Base-by-base conservation (phyloP, 2,888 invertebrate genomes). In the Campoplex capitator region DNA sequence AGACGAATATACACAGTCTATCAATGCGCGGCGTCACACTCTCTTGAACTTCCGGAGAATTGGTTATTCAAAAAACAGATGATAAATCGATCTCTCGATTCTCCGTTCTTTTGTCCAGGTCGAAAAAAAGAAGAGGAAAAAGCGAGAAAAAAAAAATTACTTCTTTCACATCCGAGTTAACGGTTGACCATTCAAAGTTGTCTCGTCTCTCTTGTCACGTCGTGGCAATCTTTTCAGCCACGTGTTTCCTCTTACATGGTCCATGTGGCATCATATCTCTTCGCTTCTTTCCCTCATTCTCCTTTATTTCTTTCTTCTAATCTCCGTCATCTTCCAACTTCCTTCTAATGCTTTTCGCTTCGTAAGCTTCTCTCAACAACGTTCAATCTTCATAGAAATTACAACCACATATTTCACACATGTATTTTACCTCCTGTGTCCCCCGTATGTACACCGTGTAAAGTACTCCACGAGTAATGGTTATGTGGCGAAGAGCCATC, bases 351-450 rank as follows among this genome's bases (percentile, higher is more conserved):
- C 74, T 51, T 38, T 4, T 48, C 58, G 70, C 48, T 23, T 23
- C 23, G 23, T 42, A 23, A 56, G 67, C 51, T 45, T 54, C 48
- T 70, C 62, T 70, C 77, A 51, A 9, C 77, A 62, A 48, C 38
- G 62, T 42, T 9, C 71, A 67, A 80, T 80, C 83, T 76, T 80
- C 74, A 70, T 35, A 84, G 73, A 87, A 87, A 84, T 84, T 84
- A 75, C 58, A 77, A 35, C 75, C 77, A 71, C 76, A 58, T 71
- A 54, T 70, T 62, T 68, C 54, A 38, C 54, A 75, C 45, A 42
- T 42, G 38, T n/a, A 81, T 81, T 67, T 74, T 54, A n/a, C 38
- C 45, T 58, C 32, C 1, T 45, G 32, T 54, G 45, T 71, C 28
- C 75, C 8, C 38, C 42, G 23, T 54, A 23, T 71, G 13, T 32